A percentile compares a stretch with the other conserved stretches of the same genome.
Evolutionary conservation across 2,888 invertebrate genomes (phyloP).

Genomic region (Scotopteryx bipunctaria): DNA sequence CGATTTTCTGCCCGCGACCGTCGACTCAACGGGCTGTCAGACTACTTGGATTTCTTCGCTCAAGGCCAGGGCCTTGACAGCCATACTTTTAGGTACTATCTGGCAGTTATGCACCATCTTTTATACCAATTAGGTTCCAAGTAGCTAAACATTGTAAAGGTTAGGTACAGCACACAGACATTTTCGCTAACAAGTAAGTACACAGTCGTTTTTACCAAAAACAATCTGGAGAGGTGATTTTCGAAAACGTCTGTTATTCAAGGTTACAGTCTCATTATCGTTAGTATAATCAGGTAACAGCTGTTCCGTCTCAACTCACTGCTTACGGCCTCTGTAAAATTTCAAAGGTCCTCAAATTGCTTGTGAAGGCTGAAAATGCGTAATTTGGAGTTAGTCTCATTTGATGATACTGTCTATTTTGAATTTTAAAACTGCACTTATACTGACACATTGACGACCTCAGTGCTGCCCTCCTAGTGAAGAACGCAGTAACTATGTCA

Average conservation of each 20-base stretch:
- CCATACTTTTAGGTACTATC: no score
- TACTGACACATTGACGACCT: no score
- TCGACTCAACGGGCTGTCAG: no score
- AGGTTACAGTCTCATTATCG: slow-evolving; percentile 58
- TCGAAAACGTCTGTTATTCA: slow-evolving; percentile 42
- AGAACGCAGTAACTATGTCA: no score
- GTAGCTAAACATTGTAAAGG: neutral
- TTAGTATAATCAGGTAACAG: slow-evolving; percentile 61
- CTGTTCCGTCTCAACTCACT: slow-evolving; percentile 39
- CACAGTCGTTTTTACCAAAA: slow-evolving; percentile 6
- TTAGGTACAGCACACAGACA: neutral
- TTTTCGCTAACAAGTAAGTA: neutral
- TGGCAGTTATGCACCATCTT: no score
- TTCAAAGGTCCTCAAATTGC: slow-evolving; percentile 23
- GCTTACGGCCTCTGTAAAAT: slow-evolving; percentile 14
- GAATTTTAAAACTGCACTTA: no score
- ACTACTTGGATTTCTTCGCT: no score
- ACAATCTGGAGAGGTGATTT: slow-evolving; percentile 28
- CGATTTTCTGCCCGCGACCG: no score
- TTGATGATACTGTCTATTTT: no score
- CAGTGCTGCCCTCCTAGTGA: no score
- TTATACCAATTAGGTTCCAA: no score
- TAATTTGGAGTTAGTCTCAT: slow-evolving; percentile 3
- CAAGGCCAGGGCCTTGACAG: no score
- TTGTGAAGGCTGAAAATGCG: slow-evolving; percentile 1